phyloP scores from a whole-genome alignment of 2,113 vertebrate species.

The Otis tarda region DNA sequence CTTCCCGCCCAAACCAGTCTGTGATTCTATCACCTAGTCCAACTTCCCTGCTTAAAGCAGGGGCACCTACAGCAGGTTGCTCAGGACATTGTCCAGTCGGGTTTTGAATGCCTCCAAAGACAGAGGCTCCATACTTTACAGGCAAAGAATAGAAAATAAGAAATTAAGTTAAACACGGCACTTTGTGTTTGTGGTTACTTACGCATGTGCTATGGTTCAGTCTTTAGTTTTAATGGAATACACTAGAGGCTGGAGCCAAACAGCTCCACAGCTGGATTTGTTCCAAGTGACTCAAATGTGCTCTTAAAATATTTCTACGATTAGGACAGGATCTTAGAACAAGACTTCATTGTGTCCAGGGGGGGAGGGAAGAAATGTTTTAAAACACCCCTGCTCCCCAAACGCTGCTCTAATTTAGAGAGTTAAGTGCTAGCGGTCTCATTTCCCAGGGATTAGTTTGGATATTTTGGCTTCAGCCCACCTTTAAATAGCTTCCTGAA shows the following conservation, averaged over 20 bases:
- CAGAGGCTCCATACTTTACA: neutral
- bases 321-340: neutral
- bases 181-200: neutral
- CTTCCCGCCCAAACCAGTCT: too few relatives aligned
- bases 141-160: neutral
- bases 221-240: neutral
- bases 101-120: neutral
- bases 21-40: too few relatives aligned
- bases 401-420: neutral
- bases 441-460: neutral
- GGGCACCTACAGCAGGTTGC: neutral
- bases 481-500: constrained; percentile 1
- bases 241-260: neutral
- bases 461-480: neutral
- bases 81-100: neutral
- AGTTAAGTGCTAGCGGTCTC: neutral
- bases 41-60: too few relatives aligned
- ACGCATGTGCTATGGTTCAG: neutral
- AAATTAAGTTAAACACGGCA: neutral
- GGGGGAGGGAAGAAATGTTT: neutral
- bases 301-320: constrained; percentile 34
- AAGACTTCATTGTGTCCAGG: neutral
- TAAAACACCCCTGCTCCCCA: neutral
- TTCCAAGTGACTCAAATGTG: neutral
- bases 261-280: neutral